These are phyloP conservation scores for Pseudomyrmex pallidus DNA, from an alignment of 1,140 invertebrate species.

Conservation along the genomic window DNA sequence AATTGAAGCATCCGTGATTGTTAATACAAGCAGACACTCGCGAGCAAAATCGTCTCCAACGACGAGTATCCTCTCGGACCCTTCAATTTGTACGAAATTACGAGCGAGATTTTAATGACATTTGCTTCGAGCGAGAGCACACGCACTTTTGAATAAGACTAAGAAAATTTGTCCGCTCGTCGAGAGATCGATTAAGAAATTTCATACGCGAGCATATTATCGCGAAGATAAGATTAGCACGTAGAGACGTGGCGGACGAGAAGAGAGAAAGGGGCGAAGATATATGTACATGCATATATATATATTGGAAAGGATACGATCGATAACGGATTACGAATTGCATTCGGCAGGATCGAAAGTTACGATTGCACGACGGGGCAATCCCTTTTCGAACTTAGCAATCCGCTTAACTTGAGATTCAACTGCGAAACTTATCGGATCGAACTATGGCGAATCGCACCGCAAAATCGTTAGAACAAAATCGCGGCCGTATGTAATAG, in stretches of 20 bases:
- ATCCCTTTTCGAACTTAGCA: slow-evolving; percentile 74
- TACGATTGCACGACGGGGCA: slow-evolving; percentile 62
- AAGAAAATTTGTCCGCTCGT: not conserved
- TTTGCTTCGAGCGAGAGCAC: not conserved
- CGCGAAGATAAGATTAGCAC: not conserved
- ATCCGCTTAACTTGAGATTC: slow-evolving; percentile 77
- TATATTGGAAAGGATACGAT: slow-evolving; percentile 4
- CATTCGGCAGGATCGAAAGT: slow-evolving; percentile 34
- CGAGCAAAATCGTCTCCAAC: slow-evolving; percentile 6
- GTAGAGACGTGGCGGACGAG: not conserved
- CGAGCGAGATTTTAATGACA: slow-evolving; percentile 18
- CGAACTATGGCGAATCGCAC: not conserved
- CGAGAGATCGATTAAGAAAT: not conserved
- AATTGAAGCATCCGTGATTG: slow-evolving; percentile 31
- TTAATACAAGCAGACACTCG: slow-evolving; percentile 16
- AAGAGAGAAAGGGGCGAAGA: not conserved
- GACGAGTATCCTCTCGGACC: slow-evolving; percentile 1
- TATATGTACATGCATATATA: not conserved
- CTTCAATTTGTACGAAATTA: slow-evolving; percentile 25
- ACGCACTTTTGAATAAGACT: not conserved
- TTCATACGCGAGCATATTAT: not conserved
- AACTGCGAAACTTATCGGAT: slow-evolving; percentile 68
- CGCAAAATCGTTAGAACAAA: slow-evolving; percentile 4
- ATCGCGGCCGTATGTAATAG: slow-evolving; percentile 50
- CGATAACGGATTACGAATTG: slow-evolving; percentile 51